Percentiles rank a stretch among this genome's conserved stretches.
Evolutionary conservation across 2,888 invertebrate genomes (phyloP).

Genomic region (Cephonodes hylas): DNA sequence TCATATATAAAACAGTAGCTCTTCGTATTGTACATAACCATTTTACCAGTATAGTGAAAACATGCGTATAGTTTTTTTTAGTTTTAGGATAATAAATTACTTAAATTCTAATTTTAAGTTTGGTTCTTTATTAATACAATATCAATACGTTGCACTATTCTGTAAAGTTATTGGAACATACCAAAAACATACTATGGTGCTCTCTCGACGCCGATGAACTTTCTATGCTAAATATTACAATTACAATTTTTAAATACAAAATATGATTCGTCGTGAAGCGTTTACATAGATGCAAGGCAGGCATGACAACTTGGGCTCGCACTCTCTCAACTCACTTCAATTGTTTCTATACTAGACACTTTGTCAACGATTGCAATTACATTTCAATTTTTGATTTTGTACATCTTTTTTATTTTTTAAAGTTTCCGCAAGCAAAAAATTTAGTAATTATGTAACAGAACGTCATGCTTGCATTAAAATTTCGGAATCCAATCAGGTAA

Average conservation of each 20-base stretch:
- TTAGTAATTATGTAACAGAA: no score
- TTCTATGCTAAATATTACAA: conserved; percentile 73
- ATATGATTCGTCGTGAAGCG: conserved; percentile 66
- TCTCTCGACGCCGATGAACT: conserved; percentile 77
- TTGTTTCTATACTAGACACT: conserved; percentile 17
- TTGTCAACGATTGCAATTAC: not conserved
- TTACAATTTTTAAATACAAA: conserved; percentile 65
- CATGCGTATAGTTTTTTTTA: conserved; percentile 81
- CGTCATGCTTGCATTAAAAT: not conserved
- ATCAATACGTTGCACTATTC: conserved; percentile 79
- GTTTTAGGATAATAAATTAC: conserved; percentile 82
- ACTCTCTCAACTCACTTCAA: conserved; percentile 60
- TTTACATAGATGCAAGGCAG: conserved; percentile 73
- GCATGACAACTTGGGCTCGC: conserved; percentile 58
- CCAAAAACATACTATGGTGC: conserved; percentile 76
- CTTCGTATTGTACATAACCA: conserved; percentile 81
- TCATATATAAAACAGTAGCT: conserved; percentile 82
- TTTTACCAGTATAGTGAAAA: conserved; percentile 82
- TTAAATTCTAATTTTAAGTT: conserved; percentile 80
- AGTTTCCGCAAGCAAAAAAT: not conserved
- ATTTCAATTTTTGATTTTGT: no score
- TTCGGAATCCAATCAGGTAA: not conserved
- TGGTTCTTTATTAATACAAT: conserved; percentile 82
- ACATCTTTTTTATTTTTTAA: not conserved
- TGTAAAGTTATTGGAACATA: conserved; percentile 75